Evolutionary conservation across 1,140 invertebrate species (phyloP).

Genomic region (Pectinophora gossypiella): DNA sequence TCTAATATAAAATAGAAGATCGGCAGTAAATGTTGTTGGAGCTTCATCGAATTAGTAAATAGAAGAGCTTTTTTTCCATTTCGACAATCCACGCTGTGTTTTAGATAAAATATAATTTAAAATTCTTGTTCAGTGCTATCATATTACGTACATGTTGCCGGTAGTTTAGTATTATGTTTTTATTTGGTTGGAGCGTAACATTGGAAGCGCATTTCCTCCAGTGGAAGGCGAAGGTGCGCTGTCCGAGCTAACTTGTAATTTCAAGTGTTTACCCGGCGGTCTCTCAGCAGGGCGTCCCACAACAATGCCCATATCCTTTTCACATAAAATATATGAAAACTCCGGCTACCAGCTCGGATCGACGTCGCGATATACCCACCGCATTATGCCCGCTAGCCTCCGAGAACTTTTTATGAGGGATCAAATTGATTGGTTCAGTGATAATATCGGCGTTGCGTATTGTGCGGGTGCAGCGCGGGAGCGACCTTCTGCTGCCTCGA

Average conservation of each 20-base stretch:
- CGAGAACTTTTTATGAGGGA: conserved; percentile 69
- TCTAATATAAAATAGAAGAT: no score
- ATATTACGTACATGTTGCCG: conserved; percentile 13
- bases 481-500: conserved; percentile 17
- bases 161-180: no score
- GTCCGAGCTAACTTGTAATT: conserved; percentile 65
- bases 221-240: conserved; percentile 16
- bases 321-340: conserved; percentile 73
- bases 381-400: conserved; percentile 56
- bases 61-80: no score
- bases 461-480: conserved; percentile 20
- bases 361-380: conserved; percentile 49
- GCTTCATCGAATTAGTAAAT: no score
- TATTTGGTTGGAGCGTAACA: conserved; percentile 63
- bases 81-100: no score
- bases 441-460: conserved; percentile 61
- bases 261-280: conserved; percentile 65
- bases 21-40: no score
- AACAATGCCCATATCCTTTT: conserved; percentile 73
- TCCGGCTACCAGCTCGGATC: conserved; percentile 63
- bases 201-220: conserved; percentile 63
- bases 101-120: no score
- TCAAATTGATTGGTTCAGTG: conserved; percentile 72
- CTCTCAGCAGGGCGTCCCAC: conserved; percentile 53
- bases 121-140: conserved; percentile 10